Conservation (phyloP, 1,140 invertebrate genomes). For the Araneus ventricosus region DNA sequence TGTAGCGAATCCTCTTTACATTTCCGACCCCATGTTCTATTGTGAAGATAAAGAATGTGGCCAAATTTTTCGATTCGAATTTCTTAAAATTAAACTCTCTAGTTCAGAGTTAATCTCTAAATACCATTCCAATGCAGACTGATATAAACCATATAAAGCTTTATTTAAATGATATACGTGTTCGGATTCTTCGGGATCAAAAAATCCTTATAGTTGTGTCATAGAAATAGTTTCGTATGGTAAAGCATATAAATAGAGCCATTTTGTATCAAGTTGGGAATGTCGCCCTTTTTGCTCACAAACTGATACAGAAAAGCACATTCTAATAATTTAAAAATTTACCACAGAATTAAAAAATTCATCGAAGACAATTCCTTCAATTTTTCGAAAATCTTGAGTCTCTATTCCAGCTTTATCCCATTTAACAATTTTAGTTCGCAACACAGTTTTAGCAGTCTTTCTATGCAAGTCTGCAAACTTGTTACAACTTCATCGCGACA, state of each 20-base stretch:
- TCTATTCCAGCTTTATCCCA: not conserved
- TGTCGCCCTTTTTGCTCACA: not conserved
- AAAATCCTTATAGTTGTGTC: not conserved
- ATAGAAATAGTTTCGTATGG: not conserved
- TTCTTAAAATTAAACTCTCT: not conserved
- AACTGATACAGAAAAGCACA: not conserved
- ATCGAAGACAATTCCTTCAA: not conserved
- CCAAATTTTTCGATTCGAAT: not conserved
- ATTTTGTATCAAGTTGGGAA: not conserved
- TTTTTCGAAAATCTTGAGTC: not conserved
- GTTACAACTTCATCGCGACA: too few species aligned
- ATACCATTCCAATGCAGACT: not conserved
- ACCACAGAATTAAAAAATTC: not conserved
- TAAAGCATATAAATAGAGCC: not conserved
- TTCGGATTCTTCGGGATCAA: not conserved
- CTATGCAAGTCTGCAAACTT: too few species aligned
- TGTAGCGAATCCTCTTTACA: too few species aligned
- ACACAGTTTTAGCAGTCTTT: too few species aligned
- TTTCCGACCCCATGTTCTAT: too few species aligned
- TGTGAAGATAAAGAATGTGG: too few species aligned
- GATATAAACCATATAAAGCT: not conserved
- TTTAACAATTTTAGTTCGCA: too few species aligned
- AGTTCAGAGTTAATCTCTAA: not conserved
- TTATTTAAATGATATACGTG: slow-evolving; percentile 2
- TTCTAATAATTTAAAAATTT: not conserved